Evolutionary conservation across 2,888 invertebrate genomes (phyloP), one percentile per base, ranked within the genome.

Genomic region (Synergus japonicus): DNA sequence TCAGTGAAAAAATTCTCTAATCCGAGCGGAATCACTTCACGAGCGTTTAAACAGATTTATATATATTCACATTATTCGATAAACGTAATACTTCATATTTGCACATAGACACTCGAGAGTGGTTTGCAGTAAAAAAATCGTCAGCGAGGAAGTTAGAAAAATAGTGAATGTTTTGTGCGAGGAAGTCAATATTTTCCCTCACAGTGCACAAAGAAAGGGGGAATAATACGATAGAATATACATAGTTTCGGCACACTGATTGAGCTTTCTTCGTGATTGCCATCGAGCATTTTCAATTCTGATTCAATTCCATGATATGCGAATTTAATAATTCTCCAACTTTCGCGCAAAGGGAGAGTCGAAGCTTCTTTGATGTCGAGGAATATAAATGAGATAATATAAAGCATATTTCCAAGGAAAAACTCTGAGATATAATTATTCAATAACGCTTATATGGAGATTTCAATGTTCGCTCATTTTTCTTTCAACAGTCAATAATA

Each of bases 291-390:
- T 81, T 81, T 81, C 81, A 78, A 77, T 76, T 63, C 77, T 66
- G 81, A 81, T 81, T 79, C 79, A 77, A 79, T 78, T 81, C 65
- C 63, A 29, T 22, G 76, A 77, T 67, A 79, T 78, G 77, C 37
- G 77, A 81, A 81, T 79, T 79, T 67, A 79, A 79, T 81, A 58
- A 76, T 77, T 81, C 58, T 15, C 63, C 43, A 65, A 58, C 73
- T 81, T 78, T 77, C 64, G 64, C 63, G 49, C 44, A 43, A 43
- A 15, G 65, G 3, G 44, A 69, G 44, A 67, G 13, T 8, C 1
- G 29, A n/a, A 79, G 65, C 58, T 81, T 77, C 79, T 78, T 81
- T 81, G 77, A 79, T 46, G 44, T 22, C 8, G 18, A 46, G 37
- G 73, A 73, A 73, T 73, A 41, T 73, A 46, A 67, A 67, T 44